Conservation (phyloP, 2,113 vertebrate genomes). For the Myanophis thanlyinensis region DNA sequence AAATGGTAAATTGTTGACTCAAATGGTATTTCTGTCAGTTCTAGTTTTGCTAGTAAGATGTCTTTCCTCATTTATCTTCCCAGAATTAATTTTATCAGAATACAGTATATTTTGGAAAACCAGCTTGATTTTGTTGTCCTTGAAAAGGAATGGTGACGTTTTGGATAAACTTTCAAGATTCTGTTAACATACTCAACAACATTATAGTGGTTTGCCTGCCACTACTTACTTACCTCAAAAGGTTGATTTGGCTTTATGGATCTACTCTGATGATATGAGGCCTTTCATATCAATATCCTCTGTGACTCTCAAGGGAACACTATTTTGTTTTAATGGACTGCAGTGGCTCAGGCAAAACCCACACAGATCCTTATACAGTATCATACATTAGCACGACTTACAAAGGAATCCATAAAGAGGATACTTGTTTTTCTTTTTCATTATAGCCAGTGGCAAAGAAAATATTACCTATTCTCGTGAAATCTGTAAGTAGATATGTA, state of each 20-base stretch:
- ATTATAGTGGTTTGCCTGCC: background rate
- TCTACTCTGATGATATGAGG: background rate
- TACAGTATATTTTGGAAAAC: background rate
- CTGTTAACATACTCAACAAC: background rate
- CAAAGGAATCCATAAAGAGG: background rate
- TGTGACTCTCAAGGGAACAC: background rate
- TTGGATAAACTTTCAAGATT: background rate
- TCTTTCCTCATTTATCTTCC: background rate
- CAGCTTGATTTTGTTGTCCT: background rate
- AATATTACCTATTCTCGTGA: fast-evolving
- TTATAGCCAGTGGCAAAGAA: fast-evolving
- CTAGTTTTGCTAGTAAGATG: background rate
- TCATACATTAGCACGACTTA: background rate
- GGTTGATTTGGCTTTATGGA: background rate
- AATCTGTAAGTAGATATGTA: background rate
- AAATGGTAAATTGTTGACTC: background rate
- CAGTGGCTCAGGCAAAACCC: background rate
- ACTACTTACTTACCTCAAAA: background rate
- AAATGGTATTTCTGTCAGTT: background rate
- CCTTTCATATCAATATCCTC: background rate
- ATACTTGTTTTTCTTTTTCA: background rate
- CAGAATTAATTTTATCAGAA: background rate
- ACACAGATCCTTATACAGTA: background rate
- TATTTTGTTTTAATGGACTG: background rate
- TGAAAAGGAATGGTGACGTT: background rate